Evolutionary conservation across 2,113 vertebrate species (phyloP), one percentile per base, ranked within the genome.

Genomic region (Campylomormyrus tamandua): DNA sequence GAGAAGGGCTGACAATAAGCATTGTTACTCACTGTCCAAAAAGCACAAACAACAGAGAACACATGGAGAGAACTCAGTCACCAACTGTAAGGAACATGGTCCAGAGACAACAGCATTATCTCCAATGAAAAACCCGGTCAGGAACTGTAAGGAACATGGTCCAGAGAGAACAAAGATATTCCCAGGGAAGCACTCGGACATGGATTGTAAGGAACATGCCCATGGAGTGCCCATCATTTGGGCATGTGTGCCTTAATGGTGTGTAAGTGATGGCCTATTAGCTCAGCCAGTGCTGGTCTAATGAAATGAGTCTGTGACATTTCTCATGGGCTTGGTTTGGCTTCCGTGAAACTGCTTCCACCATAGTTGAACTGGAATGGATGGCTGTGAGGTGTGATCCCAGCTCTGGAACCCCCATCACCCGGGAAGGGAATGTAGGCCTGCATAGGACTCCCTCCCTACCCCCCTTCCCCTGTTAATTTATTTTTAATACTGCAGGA

Each of bases 401-500:
- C 24, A 62, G 24, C 56, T 62, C 24, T 62, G 56, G 24, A 62
- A n/a, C 35, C 45, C 46, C 46, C 13, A 45, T 39, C 52, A 48
- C 66, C 88, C 62, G 19, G 27, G 83, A 88, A 87, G 90, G 85
- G 83, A 50, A 56, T 90, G 50, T 77, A 27, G 27, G 77, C 77
- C 15, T 42, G 15, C 17, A 5, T 42, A 19, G 42, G 17, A n/a
- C 80, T 3, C 70, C 87, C 89, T 87, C 66, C 58, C 62, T 49
- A 48, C 83, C 49, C 52, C 88, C 87, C 86, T 80, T 50, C 77
- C 49, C 58, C 85, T 90, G 21, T 89, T 91, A 24, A 90, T 90
- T 91, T 89, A 87, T 83, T 89, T 89, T 89, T 91, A 89, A 91
- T 87, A 31, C 35, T 89, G 46, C 46, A 27, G 87, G 58, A 84